Conservation (phyloP, 2,888 invertebrate genomes). For the Cantharis rustica region DNA sequence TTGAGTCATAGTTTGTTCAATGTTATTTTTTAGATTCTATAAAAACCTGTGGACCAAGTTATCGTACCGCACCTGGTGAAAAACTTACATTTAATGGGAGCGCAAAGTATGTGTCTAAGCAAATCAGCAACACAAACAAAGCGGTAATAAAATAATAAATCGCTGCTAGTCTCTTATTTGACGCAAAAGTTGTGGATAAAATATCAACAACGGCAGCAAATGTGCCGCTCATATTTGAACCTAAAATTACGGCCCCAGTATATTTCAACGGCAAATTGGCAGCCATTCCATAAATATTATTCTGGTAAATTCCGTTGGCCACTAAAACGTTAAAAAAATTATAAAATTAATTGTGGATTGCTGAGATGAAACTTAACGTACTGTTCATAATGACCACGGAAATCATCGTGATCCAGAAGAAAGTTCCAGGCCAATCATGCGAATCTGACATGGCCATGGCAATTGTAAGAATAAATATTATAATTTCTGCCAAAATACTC, state of each 20-base stretch:
- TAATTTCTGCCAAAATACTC: constrained; percentile 78
- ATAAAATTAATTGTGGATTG: not conserved
- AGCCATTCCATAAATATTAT: constrained; percentile 94
- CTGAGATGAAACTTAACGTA: constrained; percentile 57
- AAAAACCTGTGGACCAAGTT: too few relatives aligned
- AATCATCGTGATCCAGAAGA: constrained; percentile 88
- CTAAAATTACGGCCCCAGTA: constrained; percentile 92
- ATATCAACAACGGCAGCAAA: constrained; percentile 80
- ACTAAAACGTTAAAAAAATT: constrained; percentile 60
- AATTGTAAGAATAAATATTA: constrained; percentile 85
- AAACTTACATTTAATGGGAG: constrained; percentile 89
- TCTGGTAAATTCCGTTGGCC: constrained; percentile 95
- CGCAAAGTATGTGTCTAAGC: constrained; percentile 96
- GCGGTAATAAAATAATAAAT: constrained; percentile 98
- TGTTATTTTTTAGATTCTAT: too few relatives aligned
- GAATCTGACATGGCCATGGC: constrained; percentile 89
- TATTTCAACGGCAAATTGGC: constrained; percentile 91
- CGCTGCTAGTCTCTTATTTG: constrained; percentile 80
- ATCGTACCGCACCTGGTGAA: not conserved
- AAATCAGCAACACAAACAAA: constrained; percentile 85
- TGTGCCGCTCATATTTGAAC: constrained; percentile 90
- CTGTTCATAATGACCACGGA: constrained; percentile 85
- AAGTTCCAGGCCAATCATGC: constrained; percentile 72
- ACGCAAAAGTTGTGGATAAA: constrained; percentile 68
- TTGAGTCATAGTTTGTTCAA: too few relatives aligned